phyloP scores from a whole-genome alignment of 2,888 invertebrate species.

The Caenorhabditis sp. region DNA sequence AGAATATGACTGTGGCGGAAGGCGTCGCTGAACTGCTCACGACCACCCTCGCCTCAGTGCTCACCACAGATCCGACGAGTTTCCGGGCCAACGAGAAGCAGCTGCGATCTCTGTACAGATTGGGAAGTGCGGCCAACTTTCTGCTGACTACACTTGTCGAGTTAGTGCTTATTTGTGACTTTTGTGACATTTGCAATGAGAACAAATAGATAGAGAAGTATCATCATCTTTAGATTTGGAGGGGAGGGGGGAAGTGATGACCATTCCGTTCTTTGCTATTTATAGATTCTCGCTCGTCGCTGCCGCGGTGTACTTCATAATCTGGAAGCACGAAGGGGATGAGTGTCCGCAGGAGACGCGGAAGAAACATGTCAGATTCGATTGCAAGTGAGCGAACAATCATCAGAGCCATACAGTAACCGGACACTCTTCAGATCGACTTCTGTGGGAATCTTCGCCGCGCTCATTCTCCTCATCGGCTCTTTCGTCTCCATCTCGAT shows the following conservation, averaged over 20 bases:
- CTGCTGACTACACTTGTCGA: constrained; percentile 76
- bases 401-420: too few relatives aligned
- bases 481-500: constrained; percentile 75
- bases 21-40: constrained; percentile 9
- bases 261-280: background rate
- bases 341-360: constrained; percentile 54
- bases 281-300: constrained; percentile 72
- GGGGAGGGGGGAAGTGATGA: too few relatives aligned
- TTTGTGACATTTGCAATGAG: background rate
- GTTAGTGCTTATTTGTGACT: constrained; percentile 22
- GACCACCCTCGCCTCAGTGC: constrained; percentile 11
- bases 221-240: background rate
- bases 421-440: constrained; percentile 74
- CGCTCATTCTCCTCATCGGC: constrained; percentile 72
- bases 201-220: background rate
- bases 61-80: background rate
- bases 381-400: constrained; percentile 72
- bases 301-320: constrained; percentile 77
- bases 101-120: constrained; percentile 60
- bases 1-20: constrained; percentile 40
- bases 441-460: constrained; percentile 75
- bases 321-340: constrained; percentile 74
- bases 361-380: constrained; percentile 71
- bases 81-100: constrained; percentile 47
- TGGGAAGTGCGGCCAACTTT: constrained; percentile 76